These are phyloP conservation scores for Abrostola triplasia DNA, from an alignment of 2,888 invertebrate genomes.

Conservation along the genomic window DNA sequence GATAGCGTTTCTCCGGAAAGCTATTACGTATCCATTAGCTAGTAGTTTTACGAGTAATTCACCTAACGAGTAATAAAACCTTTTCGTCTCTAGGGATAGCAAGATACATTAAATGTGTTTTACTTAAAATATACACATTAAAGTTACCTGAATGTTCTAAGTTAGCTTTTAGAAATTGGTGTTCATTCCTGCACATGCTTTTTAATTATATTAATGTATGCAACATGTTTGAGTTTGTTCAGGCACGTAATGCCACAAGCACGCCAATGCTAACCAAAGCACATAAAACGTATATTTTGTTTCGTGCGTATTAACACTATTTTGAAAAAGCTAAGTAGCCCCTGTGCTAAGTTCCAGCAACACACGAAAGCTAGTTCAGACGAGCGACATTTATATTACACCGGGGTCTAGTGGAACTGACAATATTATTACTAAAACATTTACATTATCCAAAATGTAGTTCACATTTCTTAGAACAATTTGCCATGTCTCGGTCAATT, in stretches of 20 bases:
- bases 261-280: no score
- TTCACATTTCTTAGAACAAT: constrained; percentile 30
- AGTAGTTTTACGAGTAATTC: constrained; percentile 5
- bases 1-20: constrained; percentile 8
- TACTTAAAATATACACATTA: constrained; percentile 3
- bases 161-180: background rate
- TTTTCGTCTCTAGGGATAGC: background rate
- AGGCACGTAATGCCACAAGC: no score
- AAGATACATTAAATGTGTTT: background rate
- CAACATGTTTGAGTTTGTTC: no score
- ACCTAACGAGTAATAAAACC: background rate
- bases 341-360: no score
- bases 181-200: no score
- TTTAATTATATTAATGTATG: no score
- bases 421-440: background rate
- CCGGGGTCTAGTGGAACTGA: no score
- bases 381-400: no score
- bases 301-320: no score
- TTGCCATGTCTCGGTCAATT: constrained; percentile 26
- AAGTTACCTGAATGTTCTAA: background rate
- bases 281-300: no score
- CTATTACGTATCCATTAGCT: background rate
- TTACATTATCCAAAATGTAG: background rate
- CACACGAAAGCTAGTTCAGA: no score
- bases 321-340: no score